Conservation (phyloP, 2,797 vertebrate species). For the Menidia menidia region DNA sequence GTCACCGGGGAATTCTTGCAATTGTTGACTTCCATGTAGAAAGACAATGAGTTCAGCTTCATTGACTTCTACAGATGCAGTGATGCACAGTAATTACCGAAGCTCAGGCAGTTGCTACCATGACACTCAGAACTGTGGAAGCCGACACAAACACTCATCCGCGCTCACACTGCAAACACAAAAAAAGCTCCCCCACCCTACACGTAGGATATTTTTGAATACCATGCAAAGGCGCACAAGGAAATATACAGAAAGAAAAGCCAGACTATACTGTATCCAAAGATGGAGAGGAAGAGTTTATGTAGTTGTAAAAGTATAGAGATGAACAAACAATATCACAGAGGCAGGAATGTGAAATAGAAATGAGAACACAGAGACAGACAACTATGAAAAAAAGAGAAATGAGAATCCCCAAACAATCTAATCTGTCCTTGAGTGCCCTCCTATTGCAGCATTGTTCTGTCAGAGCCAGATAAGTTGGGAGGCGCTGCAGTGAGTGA, state of each 20-base stretch:
- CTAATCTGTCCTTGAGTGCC: constrained; percentile 80
- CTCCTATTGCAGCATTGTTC: constrained; percentile 76
- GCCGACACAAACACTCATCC: constrained; percentile 7
- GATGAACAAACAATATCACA: constrained; percentile 56
- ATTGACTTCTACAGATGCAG: constrained; percentile 77
- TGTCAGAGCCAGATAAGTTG: constrained; percentile 74
- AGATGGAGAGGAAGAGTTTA: constrained; percentile 11
- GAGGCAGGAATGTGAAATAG: constrained; percentile 27
- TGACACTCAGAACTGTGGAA: constrained; percentile 38
- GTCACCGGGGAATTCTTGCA: constrained; percentile 74
- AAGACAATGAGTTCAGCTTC: constrained; percentile 82
- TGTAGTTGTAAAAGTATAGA: constrained; percentile 39
- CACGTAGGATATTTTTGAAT: constrained; percentile 31
- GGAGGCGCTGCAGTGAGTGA: constrained; percentile 68
- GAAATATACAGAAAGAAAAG: constrained; percentile 18
- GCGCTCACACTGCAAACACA: neutral
- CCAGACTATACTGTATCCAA: constrained; percentile 16
- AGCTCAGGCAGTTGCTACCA: constrained; percentile 65
- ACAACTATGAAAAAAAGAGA: constrained; percentile 60
- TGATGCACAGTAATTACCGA: constrained; percentile 80
- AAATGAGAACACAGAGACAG: constrained; percentile 38
- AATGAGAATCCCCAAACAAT: constrained; percentile 73
- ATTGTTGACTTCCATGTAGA: constrained; percentile 79
- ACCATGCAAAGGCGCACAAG: constrained; percentile 8
- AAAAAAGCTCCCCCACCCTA: constrained; percentile 17